Evolutionary conservation across 2,113 vertebrate species (phyloP).

Genomic region (Mesoclemmys tuberculata): DNA sequence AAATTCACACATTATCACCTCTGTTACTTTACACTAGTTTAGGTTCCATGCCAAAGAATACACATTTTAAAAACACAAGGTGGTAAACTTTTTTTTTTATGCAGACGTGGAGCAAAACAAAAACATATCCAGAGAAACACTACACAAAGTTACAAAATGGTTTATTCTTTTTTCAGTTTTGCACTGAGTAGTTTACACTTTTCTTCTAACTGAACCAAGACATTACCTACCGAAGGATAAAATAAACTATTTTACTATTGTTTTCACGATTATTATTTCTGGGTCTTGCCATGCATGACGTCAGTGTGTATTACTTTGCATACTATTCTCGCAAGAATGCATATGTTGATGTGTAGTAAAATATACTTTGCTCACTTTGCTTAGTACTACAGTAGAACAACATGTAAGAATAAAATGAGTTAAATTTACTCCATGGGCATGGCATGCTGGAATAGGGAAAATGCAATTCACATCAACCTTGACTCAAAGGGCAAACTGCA

Average conservation of each 20-base stretch:
- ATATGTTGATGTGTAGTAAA: not conserved
- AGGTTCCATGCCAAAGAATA: not conserved
- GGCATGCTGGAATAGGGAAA: slow-evolving; percentile 8
- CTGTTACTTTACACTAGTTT: not conserved
- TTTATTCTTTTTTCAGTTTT: not conserved
- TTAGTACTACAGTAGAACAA: slow-evolving; percentile 25
- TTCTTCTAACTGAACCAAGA: not conserved
- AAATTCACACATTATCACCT: not conserved
- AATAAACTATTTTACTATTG: slow-evolving; percentile 3
- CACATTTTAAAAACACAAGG: not conserved
- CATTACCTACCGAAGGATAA: slow-evolving; percentile 20
- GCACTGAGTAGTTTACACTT: not conserved
- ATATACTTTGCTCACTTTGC: slow-evolving; percentile 11
- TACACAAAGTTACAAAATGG: not conserved
- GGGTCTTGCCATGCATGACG: not conserved
- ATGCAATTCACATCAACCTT: not conserved
- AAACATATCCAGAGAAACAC: not conserved
- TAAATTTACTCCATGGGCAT: slow-evolving; percentile 15
- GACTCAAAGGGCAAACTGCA: not conserved
- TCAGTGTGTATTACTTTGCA: not conserved
- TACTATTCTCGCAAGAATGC: not conserved
- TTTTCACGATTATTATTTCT: not conserved
- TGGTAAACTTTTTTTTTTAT: not conserved
- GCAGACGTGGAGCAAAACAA: not conserved
- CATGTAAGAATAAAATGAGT: slow-evolving; percentile 8